Conservation (phyloP, 2,888 invertebrate genomes). For the Callyntrura sp. region DNA sequence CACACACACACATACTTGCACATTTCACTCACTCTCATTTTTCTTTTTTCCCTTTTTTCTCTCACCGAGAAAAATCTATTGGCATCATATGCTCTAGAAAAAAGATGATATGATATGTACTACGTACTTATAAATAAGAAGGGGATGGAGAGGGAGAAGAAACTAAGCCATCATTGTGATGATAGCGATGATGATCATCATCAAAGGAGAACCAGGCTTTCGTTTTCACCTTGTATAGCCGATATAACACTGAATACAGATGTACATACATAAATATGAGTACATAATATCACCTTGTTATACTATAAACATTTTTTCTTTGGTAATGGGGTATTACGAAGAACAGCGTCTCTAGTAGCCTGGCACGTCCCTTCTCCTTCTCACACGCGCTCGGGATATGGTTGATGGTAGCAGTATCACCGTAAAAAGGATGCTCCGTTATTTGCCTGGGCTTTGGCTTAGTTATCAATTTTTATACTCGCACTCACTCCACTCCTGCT, state of each 20-base stretch:
- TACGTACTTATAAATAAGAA: slow-evolving; percentile 66
- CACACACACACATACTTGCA: slow-evolving; percentile 66
- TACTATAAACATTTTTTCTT: slow-evolving; percentile 40
- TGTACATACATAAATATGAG: not conserved
- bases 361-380: slow-evolving; percentile 34
- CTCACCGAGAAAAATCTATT: slow-evolving; percentile 60
- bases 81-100: slow-evolving; percentile 65
- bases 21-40: slow-evolving; percentile 66
- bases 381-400: slow-evolving; percentile 20
- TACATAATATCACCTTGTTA: slow-evolving; percentile 59
- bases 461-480: slow-evolving; percentile 74
- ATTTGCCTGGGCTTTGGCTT: slow-evolving; percentile 53
- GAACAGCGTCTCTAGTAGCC: slow-evolving; percentile 19
- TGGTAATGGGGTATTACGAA: slow-evolving; percentile 52
- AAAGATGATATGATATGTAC: slow-evolving; percentile 50
- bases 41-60: slow-evolving; percentile 19
- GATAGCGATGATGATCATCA: slow-evolving; percentile 48
- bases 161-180: slow-evolving; percentile 69
- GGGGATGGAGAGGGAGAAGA: slow-evolving; percentile 55
- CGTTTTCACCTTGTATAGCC: slow-evolving; percentile 22
- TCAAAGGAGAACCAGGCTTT: slow-evolving; percentile 20
- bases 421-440: slow-evolving; percentile 58
- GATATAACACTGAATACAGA: not conserved
- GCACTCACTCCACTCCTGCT: slow-evolving; percentile 6
- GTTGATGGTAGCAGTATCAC: slow-evolving; percentile 32